Conservation (phyloP, 1,140 invertebrate species). For the Uloborus diversus region DNA sequence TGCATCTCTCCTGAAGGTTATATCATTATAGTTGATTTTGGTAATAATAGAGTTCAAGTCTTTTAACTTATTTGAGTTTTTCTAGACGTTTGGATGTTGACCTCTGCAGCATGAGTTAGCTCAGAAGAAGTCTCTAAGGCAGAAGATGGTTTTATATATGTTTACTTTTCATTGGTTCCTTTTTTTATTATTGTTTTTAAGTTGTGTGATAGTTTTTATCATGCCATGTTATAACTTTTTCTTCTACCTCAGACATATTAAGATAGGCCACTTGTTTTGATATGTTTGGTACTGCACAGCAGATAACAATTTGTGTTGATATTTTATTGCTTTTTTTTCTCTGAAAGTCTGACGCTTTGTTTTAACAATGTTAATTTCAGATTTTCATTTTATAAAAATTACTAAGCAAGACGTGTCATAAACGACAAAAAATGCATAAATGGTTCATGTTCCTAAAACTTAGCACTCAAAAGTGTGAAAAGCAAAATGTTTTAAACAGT, state of each 20-base stretch:
- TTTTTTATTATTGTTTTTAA: conserved; percentile 38
- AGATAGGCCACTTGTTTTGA: conserved; percentile 18
- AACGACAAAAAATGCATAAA: conserved; percentile 48
- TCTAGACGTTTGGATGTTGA: conserved; percentile 13
- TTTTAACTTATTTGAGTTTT: conserved; percentile 64
- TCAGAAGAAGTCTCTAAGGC: conserved; percentile 52
- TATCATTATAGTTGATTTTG: conserved; percentile 74
- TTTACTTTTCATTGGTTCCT: conserved; percentile 48
- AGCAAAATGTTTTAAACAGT: conserved; percentile 46
- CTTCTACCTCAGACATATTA: conserved; percentile 53
- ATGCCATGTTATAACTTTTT: conserved; percentile 52
- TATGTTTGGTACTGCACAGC: conserved; percentile 34
- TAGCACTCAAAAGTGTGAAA: conserved; percentile 52
- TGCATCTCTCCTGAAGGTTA: conserved; percentile 72
- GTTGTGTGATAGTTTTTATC: conserved; percentile 50
- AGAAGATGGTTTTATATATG: conserved; percentile 35
- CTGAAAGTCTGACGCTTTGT: too few species aligned
- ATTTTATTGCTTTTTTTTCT: conserved; percentile 13
- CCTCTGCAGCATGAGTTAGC: conserved; percentile 52
- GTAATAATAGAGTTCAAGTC: conserved; percentile 72
- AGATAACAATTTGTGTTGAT: conserved; percentile 43
- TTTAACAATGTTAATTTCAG: background rate
- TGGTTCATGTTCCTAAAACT: conserved; percentile 53
- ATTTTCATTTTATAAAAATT: background rate
- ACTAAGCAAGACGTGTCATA: conserved; percentile 37